phyloP scores from a whole-genome alignment of 30 jellyfish, hydroid and myxozoan genomes.

The Morbakka virulenta region DNA sequence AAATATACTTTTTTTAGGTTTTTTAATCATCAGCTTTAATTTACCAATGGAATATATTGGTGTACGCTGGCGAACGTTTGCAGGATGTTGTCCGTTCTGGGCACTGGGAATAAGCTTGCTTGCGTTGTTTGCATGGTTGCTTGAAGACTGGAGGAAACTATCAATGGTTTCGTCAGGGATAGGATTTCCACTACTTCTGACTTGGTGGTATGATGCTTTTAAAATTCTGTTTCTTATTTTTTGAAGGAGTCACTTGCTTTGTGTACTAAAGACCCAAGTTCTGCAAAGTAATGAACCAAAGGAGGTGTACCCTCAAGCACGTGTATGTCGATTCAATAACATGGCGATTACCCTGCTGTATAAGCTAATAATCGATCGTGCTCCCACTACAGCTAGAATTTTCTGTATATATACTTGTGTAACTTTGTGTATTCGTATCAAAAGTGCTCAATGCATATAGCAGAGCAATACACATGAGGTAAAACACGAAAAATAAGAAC shows the following conservation, averaged over 20 bases:
- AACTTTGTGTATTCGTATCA: too few relatives aligned
- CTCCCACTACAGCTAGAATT: too few relatives aligned
- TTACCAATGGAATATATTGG: constrained; percentile 41
- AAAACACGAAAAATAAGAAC: too few relatives aligned
- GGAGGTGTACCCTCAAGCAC: too few relatives aligned
- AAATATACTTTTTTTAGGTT: constrained; percentile 22
- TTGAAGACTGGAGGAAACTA: constrained; percentile 4
- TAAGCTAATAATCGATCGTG: too few relatives aligned
- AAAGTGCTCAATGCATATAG: too few relatives aligned
- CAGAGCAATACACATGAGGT: too few relatives aligned
- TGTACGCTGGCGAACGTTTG: constrained; percentile 33
- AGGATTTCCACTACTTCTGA: background rate
- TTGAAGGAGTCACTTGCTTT: background rate
- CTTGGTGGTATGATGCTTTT: constrained; percentile 8
- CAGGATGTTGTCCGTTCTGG: constrained; percentile 43
- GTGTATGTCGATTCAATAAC: too few relatives aligned
- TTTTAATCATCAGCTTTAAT: background rate
- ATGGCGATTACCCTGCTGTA: too few relatives aligned
- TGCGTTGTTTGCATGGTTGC: constrained; percentile 1
- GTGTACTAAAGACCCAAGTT: too few relatives aligned
- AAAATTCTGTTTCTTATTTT: background rate
- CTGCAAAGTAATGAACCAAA: too few relatives aligned
- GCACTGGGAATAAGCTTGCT: constrained; percentile 26
- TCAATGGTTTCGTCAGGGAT: background rate
- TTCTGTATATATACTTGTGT: too few relatives aligned